Percentiles rank a stretch among this genome's conserved stretches.
These are phyloP conservation scores for Lordiphosa fenestrarum DNA, from an alignment of 2,888 invertebrate species.

Conservation along the genomic window DNA sequence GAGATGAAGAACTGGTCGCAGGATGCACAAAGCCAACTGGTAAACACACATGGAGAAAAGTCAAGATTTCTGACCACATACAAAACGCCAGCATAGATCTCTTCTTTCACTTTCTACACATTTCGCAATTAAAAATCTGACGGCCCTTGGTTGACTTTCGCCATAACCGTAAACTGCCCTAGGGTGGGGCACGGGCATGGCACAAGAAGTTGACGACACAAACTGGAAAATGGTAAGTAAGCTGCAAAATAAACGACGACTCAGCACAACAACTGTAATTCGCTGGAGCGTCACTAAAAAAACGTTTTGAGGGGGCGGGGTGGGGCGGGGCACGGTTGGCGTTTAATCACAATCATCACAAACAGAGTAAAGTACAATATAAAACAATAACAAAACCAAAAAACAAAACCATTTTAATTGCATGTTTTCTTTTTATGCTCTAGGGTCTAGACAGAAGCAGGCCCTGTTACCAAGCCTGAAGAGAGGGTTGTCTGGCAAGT, in stretches of 20 bases:
- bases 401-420: slow-evolving; percentile 51
- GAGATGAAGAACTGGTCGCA: slow-evolving; percentile 5
- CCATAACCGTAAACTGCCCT: slow-evolving; percentile 11
- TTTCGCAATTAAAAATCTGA: slow-evolving; percentile 48
- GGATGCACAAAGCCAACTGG: slow-evolving; percentile 2
- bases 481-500: slow-evolving; percentile 1
- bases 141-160: slow-evolving; percentile 38
- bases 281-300: slow-evolving; percentile 63
- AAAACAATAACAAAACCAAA: slow-evolving; percentile 32
- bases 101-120: slow-evolving; percentile 58
- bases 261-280: slow-evolving; percentile 30
- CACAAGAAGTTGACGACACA: slow-evolving; percentile 5
- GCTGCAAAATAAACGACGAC: slow-evolving; percentile 26
- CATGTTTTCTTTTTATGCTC: slow-evolving; percentile 51
- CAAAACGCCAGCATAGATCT: slow-evolving; percentile 14
- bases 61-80: too few relatives aligned
- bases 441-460: slow-evolving; percentile 22
- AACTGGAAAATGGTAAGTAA: slow-evolving; percentile 10
- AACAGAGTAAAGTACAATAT: slow-evolving; percentile 21
- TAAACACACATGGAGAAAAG: too few relatives aligned
- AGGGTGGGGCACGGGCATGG: background rate
- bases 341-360: slow-evolving; percentile 47
- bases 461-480: too few relatives aligned
- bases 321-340: slow-evolving; percentile 7
- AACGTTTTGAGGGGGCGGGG: too few relatives aligned